Conservation (phyloP, 92 coral and sea anemone species). For the Phenganax subtilis region DNA sequence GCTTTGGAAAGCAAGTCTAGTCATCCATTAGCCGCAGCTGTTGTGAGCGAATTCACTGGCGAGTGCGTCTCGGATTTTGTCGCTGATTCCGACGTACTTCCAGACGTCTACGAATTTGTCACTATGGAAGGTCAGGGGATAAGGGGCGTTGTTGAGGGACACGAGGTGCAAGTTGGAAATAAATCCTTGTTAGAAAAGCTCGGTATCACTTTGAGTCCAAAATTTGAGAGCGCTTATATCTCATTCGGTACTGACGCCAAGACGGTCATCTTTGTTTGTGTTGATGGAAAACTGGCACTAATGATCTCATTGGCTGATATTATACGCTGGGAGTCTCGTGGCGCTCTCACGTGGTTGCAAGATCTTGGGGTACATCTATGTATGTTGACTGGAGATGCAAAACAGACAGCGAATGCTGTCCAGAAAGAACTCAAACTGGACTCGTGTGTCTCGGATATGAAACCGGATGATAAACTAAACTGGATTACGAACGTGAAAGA, state of each 20-base stretch:
- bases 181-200: slow-evolving; percentile 55
- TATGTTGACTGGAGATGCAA: slow-evolving; percentile 96
- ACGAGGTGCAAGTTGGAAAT: slow-evolving; percentile 73
- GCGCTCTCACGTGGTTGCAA: slow-evolving; percentile 68
- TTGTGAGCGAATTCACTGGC: slow-evolving; percentile 88
- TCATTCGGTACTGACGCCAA: slow-evolving; percentile 81
- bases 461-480: slow-evolving; percentile 81
- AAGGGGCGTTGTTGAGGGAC: slow-evolving; percentile 72
- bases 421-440: slow-evolving; percentile 67
- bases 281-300: slow-evolving; percentile 64
- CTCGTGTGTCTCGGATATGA: slow-evolving; percentile 88
- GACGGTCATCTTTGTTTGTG: slow-evolving; percentile 88
- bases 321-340: slow-evolving; percentile 67
- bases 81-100: slow-evolving; percentile 47
- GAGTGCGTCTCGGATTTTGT: slow-evolving; percentile 77
- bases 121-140: slow-evolving; percentile 94
- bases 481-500: slow-evolving; percentile 72
- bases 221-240: slow-evolving; percentile 56
- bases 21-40: slow-evolving; percentile 92
- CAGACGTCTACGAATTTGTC: slow-evolving; percentile 70
- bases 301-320: slow-evolving; percentile 95
- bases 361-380: slow-evolving; percentile 77
- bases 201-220: slow-evolving; percentile 40
- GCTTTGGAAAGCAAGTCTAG: slow-evolving; percentile 94
- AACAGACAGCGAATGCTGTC: slow-evolving; percentile 96